These are phyloP conservation scores for Ennomos quercinarius DNA, from an alignment of 2,888 invertebrate genomes.

Conservation along the genomic window DNA sequence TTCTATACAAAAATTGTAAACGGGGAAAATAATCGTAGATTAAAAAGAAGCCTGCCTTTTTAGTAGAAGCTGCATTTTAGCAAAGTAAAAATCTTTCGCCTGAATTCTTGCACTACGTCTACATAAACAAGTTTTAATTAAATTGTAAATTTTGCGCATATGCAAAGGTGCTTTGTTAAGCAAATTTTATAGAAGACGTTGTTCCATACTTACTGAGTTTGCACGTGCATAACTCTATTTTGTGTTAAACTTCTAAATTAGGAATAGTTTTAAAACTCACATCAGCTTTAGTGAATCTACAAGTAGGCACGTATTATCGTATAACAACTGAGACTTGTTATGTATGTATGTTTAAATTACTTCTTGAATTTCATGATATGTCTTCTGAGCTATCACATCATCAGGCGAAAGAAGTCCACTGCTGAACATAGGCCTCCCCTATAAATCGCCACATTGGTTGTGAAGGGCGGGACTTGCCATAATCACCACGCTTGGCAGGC, in stretches of 20 bases:
- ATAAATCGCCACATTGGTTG: no score
- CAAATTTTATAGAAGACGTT: conserved; percentile 60
- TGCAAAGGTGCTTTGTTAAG: conserved; percentile 57
- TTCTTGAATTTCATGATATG: conserved; percentile 14
- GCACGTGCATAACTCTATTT: conserved; percentile 60
- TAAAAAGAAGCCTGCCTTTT: no score
- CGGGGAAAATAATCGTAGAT: not conserved
- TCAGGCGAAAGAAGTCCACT: no score
- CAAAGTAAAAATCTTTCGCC: not conserved
- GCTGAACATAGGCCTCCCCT: no score
- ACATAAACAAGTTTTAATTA: conserved; percentile 39
- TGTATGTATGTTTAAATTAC: conserved; percentile 19
- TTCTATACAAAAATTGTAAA: not conserved
- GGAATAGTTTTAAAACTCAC: conserved; percentile 40
- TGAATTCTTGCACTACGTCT: conserved; percentile 23
- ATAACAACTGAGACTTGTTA: conserved; percentile 16
- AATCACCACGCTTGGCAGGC: no score
- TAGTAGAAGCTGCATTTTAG: not conserved
- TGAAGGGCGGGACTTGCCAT: no score
- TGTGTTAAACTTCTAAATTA: conserved; percentile 65
- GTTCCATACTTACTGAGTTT: conserved; percentile 58
- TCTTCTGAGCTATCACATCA: conserved; percentile 7
- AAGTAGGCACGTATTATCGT: conserved; percentile 17
- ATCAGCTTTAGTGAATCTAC: conserved; percentile 29
- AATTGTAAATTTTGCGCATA: conserved; percentile 50